Base-by-base conservation (phyloP, 2,113 vertebrate genomes). In the Pedetes capensis region DNA sequence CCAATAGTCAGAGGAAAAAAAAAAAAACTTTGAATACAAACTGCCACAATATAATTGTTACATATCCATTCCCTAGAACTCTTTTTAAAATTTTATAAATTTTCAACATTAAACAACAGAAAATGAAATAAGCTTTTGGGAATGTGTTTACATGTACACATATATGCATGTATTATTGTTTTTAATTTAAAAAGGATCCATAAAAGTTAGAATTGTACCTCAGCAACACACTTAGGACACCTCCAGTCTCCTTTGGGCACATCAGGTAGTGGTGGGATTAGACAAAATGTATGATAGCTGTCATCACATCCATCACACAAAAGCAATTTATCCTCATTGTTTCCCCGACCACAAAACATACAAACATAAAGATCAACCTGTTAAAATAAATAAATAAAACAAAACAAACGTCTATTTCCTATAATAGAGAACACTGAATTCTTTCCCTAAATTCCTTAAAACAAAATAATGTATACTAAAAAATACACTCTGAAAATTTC, bases 171-270 rank as follows among this genome's bases (percentile, higher is more conserved):
- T 18, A 47, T 47, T 84, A 91, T 0, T 83, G 25, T 44, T 78
- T 18, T 64, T 72, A 91, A 20, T 75, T 84, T 37, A 17, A 85
- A 75, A 95, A 87, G 42, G 34, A 79, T 55, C 37, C 34, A 20
- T 17, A 94, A 57, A 94, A 2, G 4, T 84, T 69, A 94, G 82
- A 39, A 11, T 37, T 55, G 39, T 99, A 99, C 99, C 99, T 99
- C 99, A 8, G 99, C 99, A 39, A 99, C 99, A 66, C 99, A 99
- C 93, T 99, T 99, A 0, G 99, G 99, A 96, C 99, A 99, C 84
- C 99, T 98, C 99, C 99, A 99, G 98, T 99, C 99, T 74, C 99
- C 99, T 94, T 99, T 99, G 89, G 99, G 99, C 4, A 99, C 99
- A 76, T 99, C 99, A 93, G 99, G 99, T 22, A 99, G 98, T 86